Conservation (phyloP, 1,140 invertebrate genomes). For the Drosophila parabipectinata region DNA sequence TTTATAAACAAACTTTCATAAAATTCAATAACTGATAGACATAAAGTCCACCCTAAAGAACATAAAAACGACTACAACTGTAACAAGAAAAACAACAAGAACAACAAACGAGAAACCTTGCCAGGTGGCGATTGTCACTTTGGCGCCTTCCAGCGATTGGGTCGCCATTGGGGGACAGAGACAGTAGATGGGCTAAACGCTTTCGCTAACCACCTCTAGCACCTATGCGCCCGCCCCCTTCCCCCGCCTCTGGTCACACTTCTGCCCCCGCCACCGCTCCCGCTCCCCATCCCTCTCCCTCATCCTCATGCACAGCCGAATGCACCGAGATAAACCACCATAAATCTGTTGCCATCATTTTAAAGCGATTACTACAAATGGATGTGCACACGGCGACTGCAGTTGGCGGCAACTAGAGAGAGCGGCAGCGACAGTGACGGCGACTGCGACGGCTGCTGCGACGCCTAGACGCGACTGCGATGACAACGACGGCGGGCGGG, state of each 20-base stretch:
- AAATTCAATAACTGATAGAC: no score
- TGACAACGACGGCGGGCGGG: background rate
- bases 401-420: conserved; percentile 41
- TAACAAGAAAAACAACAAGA: background rate
- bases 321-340: conserved; percentile 82
- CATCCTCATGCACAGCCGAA: conserved; percentile 37
- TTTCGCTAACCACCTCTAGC: conserved; percentile 36
- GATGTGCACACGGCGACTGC: conserved; percentile 73
- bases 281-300: background rate
- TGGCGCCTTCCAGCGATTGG: conserved; percentile 48
- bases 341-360: conserved; percentile 83
- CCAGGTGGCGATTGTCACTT: conserved; percentile 63
- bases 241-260: background rate
- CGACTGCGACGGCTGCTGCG: conserved; percentile 42
- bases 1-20: no score
- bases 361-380: conserved; percentile 83
- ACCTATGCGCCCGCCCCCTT: conserved; percentile 25
- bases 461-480: conserved; percentile 9
- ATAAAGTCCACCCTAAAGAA: background rate
- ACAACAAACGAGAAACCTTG: background rate
- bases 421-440: conserved; percentile 26
- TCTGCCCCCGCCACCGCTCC: background rate
- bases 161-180: background rate
- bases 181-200: conserved; percentile 41
- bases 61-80: background rate